Base-by-base conservation (phyloP, 2,888 invertebrate species). In the Perizoma flavofasciatum region DNA sequence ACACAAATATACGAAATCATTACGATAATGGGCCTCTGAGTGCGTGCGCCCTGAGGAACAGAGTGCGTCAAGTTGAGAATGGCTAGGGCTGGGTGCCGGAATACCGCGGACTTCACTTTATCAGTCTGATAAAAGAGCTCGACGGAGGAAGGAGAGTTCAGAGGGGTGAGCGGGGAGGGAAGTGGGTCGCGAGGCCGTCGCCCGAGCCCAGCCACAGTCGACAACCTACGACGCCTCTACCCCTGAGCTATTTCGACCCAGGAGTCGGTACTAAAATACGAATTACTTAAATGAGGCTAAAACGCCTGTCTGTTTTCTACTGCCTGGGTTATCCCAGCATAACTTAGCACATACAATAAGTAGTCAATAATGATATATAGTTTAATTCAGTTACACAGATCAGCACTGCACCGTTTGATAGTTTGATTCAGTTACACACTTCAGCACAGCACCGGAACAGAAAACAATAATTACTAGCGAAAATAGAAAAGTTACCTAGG, bases 111-210 rank as follows among this genome's bases (percentile, higher is more conserved):
- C 78, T 81, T 77, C 70, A 79, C 79, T 79, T 83, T 88, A 86
- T 86, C 85, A 79, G 71, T 68, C 68, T 80, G 86, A 86, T 87
- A 88, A 84, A 85, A 82, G 79, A 82, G 78, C 74, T 72, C 68
- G 71, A 66, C 72, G 70, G 77, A 77, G 76, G 71, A 70, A 43
- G 77, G 74, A 67, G 72, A 70, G 72, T 55, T 50, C 68, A 67
- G 70, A 75, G 75, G 67, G 71, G 68, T 71, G 50, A 69, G 70
- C 66, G 71, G 71, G 79, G 80, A 81, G 61, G 83, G 84, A 88
- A 85, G 77, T 88, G 85, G 88, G 85, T 88, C 89, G 89, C 80
- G 85, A 72, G 86, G 86, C 84, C 89, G 89, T 79, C 88, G 88
- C 77, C 88, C 89, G 81, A 74, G 81, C 81, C 72, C 82, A 84